Percentiles rank a stretch among this genome's conserved stretches.
phyloP scores from a whole-genome alignment of 1,140 invertebrate genomes.

The Latrodectus geometricus region DNA sequence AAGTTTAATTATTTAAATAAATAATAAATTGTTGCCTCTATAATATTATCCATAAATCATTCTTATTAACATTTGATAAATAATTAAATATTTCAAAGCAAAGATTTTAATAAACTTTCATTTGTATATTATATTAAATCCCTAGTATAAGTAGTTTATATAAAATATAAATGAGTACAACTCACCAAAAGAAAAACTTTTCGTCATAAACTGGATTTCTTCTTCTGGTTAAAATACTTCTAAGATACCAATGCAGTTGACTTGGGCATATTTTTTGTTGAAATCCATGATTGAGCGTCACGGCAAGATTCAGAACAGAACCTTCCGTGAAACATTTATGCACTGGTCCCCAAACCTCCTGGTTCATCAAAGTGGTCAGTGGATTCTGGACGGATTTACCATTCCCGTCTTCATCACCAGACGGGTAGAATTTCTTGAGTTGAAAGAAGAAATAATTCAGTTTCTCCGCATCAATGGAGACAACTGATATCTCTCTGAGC shows the following conservation, averaged over 20 bases:
- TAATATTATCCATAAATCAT: too few relatives aligned
- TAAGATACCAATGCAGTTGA: background rate
- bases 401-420: background rate
- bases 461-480: background rate
- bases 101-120: too few relatives aligned
- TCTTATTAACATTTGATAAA: too few relatives aligned
- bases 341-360: background rate
- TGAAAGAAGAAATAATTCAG: background rate
- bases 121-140: too few relatives aligned
- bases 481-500: background rate
- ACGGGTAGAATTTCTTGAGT: background rate
- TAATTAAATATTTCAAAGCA: too few relatives aligned
- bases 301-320: background rate
- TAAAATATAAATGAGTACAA: background rate
- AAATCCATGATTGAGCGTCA: background rate
- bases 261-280: background rate
- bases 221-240: background rate
- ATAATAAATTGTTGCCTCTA: too few relatives aligned
- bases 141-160: too few relatives aligned
- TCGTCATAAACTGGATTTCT: background rate
- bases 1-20: too few relatives aligned
- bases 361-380: background rate
- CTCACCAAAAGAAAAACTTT: background rate
- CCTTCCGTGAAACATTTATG: background rate
- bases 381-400: background rate